Evolutionary conservation across 1,140 invertebrate species (phyloP).

Genomic region (Heliothis subflexa): DNA sequence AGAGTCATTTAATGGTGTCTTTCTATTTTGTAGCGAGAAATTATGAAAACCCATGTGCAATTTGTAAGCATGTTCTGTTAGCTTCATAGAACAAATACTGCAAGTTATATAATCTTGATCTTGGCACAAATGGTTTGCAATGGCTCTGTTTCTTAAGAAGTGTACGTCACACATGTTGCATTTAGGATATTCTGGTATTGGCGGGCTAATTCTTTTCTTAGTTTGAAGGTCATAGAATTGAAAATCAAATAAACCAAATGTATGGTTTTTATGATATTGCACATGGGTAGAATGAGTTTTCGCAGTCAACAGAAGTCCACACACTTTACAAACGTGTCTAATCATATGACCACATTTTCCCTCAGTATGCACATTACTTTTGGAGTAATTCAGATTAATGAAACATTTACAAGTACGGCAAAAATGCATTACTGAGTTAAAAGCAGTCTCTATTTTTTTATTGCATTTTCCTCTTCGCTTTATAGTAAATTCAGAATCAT

Average conservation of each 20-base stretch:
- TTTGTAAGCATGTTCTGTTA: slow-evolving; percentile 61
- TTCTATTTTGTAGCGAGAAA: slow-evolving; percentile 48
- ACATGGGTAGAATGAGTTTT: slow-evolving; percentile 56
- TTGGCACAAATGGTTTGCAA: slow-evolving; percentile 61
- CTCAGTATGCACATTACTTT: slow-evolving; percentile 57
- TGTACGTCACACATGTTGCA: slow-evolving; percentile 64
- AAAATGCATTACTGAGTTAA: slow-evolving; percentile 48
- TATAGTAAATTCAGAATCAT: background rate
- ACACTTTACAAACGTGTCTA: slow-evolving; percentile 62
- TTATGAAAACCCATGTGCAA: slow-evolving; percentile 70
- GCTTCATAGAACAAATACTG: slow-evolving; percentile 61
- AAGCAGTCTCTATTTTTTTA: background rate
- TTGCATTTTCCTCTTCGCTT: background rate
- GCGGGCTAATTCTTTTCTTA: slow-evolving; percentile 59
- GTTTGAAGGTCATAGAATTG: slow-evolving; percentile 64
- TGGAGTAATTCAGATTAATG: slow-evolving; percentile 33
- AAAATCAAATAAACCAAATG: slow-evolving; percentile 64
- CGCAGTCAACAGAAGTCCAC: slow-evolving; percentile 67
- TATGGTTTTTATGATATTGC: slow-evolving; percentile 55
- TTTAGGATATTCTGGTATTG: slow-evolving; percentile 68
- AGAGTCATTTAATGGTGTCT: slow-evolving; percentile 3
- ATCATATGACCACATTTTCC: slow-evolving; percentile 25
- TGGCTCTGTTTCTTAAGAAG: slow-evolving; percentile 59
- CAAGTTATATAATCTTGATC: slow-evolving; percentile 57
- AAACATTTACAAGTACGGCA: slow-evolving; percentile 69